phyloP scores from a whole-genome alignment of 1,140 invertebrate genomes.

The Sycophila sp. region DNA sequence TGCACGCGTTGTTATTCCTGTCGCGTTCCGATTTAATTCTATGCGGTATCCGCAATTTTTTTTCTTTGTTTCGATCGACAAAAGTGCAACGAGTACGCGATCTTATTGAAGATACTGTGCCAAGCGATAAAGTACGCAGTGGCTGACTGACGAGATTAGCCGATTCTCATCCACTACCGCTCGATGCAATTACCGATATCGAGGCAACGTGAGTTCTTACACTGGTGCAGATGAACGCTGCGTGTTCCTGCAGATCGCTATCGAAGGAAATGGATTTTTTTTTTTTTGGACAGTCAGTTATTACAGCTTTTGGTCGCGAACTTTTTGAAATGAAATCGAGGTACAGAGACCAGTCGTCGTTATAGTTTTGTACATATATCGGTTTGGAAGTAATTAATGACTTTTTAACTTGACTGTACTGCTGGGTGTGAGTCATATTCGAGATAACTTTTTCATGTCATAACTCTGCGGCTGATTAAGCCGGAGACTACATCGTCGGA shows the following conservation, averaged over 20 bases:
- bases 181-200: constrained; percentile 30
- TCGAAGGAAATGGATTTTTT: constrained; percentile 23
- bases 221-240: not conserved
- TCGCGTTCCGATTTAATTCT: constrained; percentile 28
- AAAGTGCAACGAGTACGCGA: not conserved
- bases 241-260: not conserved
- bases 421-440: too few relatives aligned
- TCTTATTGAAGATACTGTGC: too few relatives aligned
- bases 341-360: too few relatives aligned
- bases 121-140: constrained; percentile 8
- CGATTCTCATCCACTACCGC: too few relatives aligned
- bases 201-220: not conserved
- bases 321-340: too few relatives aligned
- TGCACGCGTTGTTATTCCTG: constrained; percentile 4
- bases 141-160: not conserved
- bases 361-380: too few relatives aligned
- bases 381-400: too few relatives aligned
- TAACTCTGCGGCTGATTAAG: too few relatives aligned
- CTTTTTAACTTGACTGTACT: too few relatives aligned
- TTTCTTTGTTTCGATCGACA: not conserved
- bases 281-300: too few relatives aligned
- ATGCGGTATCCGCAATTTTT: not conserved
- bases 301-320: not conserved
- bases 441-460: too few relatives aligned
- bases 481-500: too few relatives aligned